Conservation (phyloP, 2,797 vertebrate species). For the Enteromius argenteus region DNA sequence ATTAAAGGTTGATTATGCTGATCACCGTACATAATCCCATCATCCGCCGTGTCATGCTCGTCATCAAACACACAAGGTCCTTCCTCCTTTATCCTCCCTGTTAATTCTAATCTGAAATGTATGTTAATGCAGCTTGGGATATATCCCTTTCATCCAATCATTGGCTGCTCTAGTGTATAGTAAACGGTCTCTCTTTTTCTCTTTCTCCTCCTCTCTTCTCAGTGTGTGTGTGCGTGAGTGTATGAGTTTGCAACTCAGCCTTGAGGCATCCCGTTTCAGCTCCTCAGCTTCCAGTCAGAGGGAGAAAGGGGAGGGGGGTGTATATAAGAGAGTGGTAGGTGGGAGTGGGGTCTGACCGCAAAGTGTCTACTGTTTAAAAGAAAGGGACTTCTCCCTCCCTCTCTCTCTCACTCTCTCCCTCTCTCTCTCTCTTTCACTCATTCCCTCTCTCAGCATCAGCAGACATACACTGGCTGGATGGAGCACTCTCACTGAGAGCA, state of each 20-base stretch:
- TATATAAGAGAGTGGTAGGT: conserved; percentile 83
- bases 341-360: conserved; percentile 83
- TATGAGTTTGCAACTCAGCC: conserved; percentile 68
- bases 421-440: conserved; percentile 63
- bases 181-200: conserved; percentile 68
- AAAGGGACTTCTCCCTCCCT: conserved; percentile 77
- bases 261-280: conserved; percentile 84
- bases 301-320: conserved; percentile 65
- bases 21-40: conserved; percentile 64
- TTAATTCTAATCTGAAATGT: conserved; percentile 62
- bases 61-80: conserved; percentile 60
- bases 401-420: conserved; percentile 66
- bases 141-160: conserved; percentile 65
- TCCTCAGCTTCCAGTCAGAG: conserved; percentile 81
- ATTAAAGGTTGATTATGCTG: conserved; percentile 62
- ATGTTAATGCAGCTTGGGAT: conserved; percentile 63
- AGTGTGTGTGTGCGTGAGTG: conserved; percentile 31
- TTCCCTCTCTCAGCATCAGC: conserved; percentile 76
- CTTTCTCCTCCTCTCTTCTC: conserved; percentile 50
- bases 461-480: conserved; percentile 76
- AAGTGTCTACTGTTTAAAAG: conserved; percentile 83
- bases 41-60: conserved; percentile 65
- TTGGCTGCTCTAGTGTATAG: conserved; percentile 76
- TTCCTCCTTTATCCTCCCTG: conserved; percentile 46
- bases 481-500: conserved; percentile 73